Evolutionary conservation across 2,888 invertebrate genomes (phyloP).

Genomic region (Xestia c-nigrum): DNA sequence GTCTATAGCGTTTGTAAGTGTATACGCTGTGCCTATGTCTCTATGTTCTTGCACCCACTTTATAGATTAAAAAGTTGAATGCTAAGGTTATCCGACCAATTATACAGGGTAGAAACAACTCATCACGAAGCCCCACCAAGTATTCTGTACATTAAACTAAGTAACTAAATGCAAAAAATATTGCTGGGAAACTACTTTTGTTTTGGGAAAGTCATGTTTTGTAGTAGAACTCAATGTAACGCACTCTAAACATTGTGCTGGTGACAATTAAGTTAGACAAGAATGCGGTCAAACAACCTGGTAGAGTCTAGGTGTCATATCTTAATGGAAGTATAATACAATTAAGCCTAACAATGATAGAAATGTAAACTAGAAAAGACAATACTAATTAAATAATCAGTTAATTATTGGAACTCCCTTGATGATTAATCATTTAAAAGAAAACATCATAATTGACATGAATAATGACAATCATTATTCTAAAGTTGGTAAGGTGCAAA

Average conservation of each 20-base stretch:
- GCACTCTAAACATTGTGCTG: too few relatives aligned
- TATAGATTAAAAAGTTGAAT: too few relatives aligned
- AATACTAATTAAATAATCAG: conserved; percentile 27
- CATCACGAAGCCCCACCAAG: too few relatives aligned
- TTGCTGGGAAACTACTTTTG: too few relatives aligned
- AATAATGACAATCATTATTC: not conserved
- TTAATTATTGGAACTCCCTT: conserved; percentile 3
- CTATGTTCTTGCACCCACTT: not conserved
- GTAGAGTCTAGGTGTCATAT: not conserved
- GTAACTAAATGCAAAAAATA: too few relatives aligned
- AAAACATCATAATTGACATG: not conserved
- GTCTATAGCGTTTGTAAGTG: too few relatives aligned
- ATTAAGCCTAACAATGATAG: conserved; percentile 22
- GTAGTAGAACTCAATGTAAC: too few relatives aligned
- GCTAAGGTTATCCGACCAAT: too few relatives aligned
- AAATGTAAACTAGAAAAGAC: conserved; percentile 7
- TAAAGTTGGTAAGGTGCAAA: not conserved
- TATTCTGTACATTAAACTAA: too few relatives aligned
- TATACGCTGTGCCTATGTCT: not conserved
- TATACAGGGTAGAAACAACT: too few relatives aligned
- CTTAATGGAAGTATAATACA: conserved; percentile 24
- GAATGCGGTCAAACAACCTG: conserved; percentile 19
- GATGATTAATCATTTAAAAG: conserved; percentile 12
- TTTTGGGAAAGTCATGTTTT: too few relatives aligned
- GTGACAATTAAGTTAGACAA: not conserved